phyloP scores from a whole-genome alignment of 2,797 vertebrate species.

The Limosa lapponica region DNA sequence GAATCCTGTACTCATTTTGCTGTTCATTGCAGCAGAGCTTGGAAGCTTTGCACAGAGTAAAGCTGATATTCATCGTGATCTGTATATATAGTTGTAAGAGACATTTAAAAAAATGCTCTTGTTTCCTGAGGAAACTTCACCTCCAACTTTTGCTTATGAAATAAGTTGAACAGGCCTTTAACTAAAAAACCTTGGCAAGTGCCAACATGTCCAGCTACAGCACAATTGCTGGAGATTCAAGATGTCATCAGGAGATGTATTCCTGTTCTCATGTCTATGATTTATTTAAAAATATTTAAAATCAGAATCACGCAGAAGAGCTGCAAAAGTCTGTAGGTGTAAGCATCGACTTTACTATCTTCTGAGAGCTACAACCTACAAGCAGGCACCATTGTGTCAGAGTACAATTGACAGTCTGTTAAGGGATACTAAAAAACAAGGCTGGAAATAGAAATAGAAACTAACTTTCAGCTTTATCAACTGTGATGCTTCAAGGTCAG shows the following conservation, averaged over 20 bases:
- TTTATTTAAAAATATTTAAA: background rate
- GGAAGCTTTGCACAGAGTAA: background rate
- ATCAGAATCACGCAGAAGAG: background rate
- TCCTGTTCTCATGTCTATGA: background rate
- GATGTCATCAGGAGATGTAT: background rate
- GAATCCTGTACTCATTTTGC: background rate
- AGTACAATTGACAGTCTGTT: slow-evolving; percentile 55
- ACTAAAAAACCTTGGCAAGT: background rate
- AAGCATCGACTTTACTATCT: background rate
- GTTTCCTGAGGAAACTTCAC: background rate
- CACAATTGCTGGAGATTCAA: background rate
- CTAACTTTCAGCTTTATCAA: slow-evolving; percentile 72
- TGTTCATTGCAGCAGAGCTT: background rate
- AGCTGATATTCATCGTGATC: background rate
- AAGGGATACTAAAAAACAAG: slow-evolving; percentile 55
- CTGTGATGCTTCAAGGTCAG: slow-evolving; percentile 67
- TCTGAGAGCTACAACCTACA: background rate
- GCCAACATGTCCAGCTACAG: background rate
- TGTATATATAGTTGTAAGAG: background rate
- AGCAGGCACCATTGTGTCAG: slow-evolving; percentile 3
- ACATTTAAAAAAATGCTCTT: background rate
- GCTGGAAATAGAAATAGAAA: slow-evolving; percentile 68
- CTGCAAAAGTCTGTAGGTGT: background rate
- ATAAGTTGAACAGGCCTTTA: background rate
- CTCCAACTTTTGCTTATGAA: background rate